phyloP scores from a whole-genome alignment of 2,888 invertebrate species.

The Crossocerus cetratus region DNA sequence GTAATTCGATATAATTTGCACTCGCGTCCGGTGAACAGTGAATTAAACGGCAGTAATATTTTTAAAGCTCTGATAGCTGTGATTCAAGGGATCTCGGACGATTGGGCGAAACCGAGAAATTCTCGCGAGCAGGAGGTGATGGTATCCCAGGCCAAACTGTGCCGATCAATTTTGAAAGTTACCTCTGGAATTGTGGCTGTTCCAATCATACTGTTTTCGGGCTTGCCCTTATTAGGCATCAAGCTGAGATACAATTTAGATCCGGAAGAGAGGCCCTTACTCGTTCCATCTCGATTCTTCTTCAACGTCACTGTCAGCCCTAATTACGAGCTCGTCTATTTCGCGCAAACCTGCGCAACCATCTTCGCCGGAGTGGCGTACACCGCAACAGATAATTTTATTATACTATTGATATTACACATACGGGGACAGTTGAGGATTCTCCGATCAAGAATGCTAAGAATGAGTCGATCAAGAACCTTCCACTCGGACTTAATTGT shows the following conservation, averaged over 20 bases:
- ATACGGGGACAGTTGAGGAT: conserved; percentile 19
- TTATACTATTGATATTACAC: conserved; percentile 4
- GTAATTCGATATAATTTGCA: no score
- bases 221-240: conserved; percentile 31
- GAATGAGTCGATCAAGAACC: neutral
- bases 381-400: neutral
- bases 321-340: conserved; percentile 12
- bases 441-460: conserved; percentile 1
- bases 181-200: neutral
- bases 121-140: conserved; percentile 18
- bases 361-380: neutral
- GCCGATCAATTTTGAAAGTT: conserved; percentile 3
- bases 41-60: no score
- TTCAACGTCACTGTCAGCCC: conserved; percentile 14
- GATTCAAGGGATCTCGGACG: conserved; percentile 31
- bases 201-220: neutral
- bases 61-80: conserved; percentile 19
- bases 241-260: conserved; percentile 13
- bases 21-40: no score
- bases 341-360: neutral
- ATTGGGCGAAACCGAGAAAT: conserved; percentile 27
- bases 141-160: conserved; percentile 11
- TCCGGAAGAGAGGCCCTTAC: conserved; percentile 11
- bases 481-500: neutral
- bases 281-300: conserved; percentile 3